Percentiles rank a stretch among this genome's conserved stretches.
Evolutionary conservation across 2,888 invertebrate genomes (phyloP).

Genomic region (Podabrus alpinus): DNA sequence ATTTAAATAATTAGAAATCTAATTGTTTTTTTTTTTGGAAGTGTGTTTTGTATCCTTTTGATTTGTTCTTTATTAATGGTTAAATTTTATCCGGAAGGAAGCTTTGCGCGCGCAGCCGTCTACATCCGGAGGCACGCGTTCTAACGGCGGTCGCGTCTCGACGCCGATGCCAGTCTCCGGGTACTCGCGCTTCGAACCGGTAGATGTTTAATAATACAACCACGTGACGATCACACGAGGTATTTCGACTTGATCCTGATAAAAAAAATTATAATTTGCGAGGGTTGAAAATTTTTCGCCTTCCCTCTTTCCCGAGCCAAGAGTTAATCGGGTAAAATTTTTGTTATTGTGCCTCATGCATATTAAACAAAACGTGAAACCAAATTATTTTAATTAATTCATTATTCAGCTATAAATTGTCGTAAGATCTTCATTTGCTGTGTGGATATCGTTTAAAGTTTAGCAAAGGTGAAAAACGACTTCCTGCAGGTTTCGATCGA

Average conservation of each 20-base stretch:
- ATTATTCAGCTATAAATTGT: constrained; percentile 15
- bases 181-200: constrained; percentile 47
- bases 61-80: constrained; percentile 19
- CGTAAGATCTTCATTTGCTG: constrained; percentile 17
- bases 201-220: constrained; percentile 38
- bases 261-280: neutral
- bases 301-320: neutral
- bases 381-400: constrained; percentile 11
- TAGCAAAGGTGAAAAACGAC: constrained; percentile 27
- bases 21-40: neutral
- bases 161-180: constrained; percentile 51
- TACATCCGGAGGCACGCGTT: constrained; percentile 56
- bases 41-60: neutral
- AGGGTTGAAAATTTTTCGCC: neutral
- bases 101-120: constrained; percentile 60
- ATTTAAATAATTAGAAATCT: neutral
- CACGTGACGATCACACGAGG: constrained; percentile 37
- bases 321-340: neutral
- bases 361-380: neutral
- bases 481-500: constrained; percentile 14
- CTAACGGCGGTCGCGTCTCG: constrained; percentile 52
- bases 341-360: neutral
- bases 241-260: neutral
- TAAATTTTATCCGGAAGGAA: constrained; percentile 55
- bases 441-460: constrained; percentile 14